These are phyloP conservation scores for Therioaphis trifolii DNA, from an alignment of 2,888 invertebrate genomes.

Conservation along the genomic window DNA sequence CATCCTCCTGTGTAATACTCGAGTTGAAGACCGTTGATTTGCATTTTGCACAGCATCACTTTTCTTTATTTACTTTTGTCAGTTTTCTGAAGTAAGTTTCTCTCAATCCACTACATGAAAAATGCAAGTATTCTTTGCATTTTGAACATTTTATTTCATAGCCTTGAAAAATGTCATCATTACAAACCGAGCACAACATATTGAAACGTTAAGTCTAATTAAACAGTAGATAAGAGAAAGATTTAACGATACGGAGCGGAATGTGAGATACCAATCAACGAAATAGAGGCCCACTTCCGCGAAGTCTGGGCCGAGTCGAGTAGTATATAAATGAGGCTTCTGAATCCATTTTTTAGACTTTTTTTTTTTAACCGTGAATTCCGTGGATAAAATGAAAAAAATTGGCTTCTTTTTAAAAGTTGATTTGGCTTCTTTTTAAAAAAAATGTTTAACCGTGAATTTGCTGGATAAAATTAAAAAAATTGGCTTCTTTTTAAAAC, in stretches of 20 bases:
- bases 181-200: constrained; percentile 9
- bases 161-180: neutral
- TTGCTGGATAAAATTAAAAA: too few relatives aligned
- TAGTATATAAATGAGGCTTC: too few relatives aligned
- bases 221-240: neutral
- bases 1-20: neutral
- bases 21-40: neutral
- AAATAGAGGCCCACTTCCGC: too few relatives aligned
- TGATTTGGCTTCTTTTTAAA: too few relatives aligned
- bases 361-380: too few relatives aligned
- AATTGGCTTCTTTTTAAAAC: too few relatives aligned
- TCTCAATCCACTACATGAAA: constrained; percentile 8
- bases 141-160: neutral
- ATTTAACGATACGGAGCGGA: constrained; percentile 6
- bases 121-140: constrained; percentile 12
- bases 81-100: constrained; percentile 4
- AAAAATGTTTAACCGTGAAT: too few relatives aligned
- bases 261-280: too few relatives aligned
- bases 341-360: too few relatives aligned
- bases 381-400: too few relatives aligned
- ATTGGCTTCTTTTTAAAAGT: too few relatives aligned
- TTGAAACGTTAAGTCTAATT: neutral
- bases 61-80: neutral
- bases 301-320: too few relatives aligned
- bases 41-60: constrained; percentile 8